These are phyloP conservation scores for Hexactinellida sp. DNA, from an alignment of 37 sponge, comb jelly and placozoan genomes.

Conservation along the genomic window DNA sequence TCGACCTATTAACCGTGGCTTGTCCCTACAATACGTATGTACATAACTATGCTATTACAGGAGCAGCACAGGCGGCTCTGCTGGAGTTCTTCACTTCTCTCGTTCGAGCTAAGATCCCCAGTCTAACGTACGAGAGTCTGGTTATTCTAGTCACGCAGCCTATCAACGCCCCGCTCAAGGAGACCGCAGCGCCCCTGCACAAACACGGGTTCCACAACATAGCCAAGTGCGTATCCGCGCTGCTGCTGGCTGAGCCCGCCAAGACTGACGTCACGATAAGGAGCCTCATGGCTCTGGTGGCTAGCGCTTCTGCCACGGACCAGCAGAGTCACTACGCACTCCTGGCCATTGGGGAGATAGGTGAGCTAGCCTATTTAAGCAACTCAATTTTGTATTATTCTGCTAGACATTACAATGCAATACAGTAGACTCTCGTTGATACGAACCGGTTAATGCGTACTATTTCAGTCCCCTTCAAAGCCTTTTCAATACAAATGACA, in stretches of 20 bases:
- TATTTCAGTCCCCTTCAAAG: too few relatives aligned
- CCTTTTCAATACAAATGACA: too few relatives aligned
- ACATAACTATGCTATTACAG: too few relatives aligned
- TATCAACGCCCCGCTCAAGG: background rate
- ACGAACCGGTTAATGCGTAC: too few relatives aligned
- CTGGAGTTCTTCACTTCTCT: slow-evolving; percentile 54
- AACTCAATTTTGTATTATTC: background rate
- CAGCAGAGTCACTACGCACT: slow-evolving; percentile 63
- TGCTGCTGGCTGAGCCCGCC: slow-evolving; percentile 41
- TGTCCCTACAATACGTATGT: too few relatives aligned
- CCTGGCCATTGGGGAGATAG: slow-evolving; percentile 85
- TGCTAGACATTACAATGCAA: background rate
- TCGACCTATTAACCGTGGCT: too few relatives aligned
- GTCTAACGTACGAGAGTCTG: slow-evolving; percentile 23
- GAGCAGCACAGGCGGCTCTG: slow-evolving; percentile 47
- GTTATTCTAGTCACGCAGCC: background rate
- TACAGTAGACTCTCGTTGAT: too few relatives aligned
- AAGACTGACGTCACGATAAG: slow-evolving; percentile 33
- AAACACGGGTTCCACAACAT: slow-evolving; percentile 67
- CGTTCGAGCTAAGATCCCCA: slow-evolving; percentile 33
- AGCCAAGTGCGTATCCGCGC: slow-evolving; percentile 65
- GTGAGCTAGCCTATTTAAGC: slow-evolving; percentile 31
- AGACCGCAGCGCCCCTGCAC: background rate
- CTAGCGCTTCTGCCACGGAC: slow-evolving; percentile 35
- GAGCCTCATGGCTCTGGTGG: slow-evolving; percentile 26